Evolutionary conservation across 2,113 vertebrate genomes (phyloP).

Genomic region (Trogon surrucura): DNA sequence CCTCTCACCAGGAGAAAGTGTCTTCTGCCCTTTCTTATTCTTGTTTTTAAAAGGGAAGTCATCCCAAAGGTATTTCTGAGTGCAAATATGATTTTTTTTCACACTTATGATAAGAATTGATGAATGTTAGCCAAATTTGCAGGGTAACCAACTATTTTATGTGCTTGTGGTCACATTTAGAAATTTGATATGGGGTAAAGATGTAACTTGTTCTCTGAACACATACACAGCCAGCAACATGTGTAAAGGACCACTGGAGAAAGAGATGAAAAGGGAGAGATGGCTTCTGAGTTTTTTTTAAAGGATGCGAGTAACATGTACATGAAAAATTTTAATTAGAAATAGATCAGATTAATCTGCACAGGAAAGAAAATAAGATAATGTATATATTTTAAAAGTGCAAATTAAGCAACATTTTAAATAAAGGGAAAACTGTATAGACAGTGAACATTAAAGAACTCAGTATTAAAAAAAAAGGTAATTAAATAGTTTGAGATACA

Average conservation of each 20-base stretch:
- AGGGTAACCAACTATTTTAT: background rate
- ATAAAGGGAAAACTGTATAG: background rate
- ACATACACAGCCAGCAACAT: background rate
- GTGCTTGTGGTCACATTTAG: background rate
- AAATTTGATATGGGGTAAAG: background rate
- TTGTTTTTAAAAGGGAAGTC: background rate
- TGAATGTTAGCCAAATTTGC: background rate
- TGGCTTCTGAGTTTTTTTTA: background rate
- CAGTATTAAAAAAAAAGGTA: background rate
- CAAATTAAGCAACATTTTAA: background rate
- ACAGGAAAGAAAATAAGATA: background rate
- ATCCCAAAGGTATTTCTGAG: background rate
- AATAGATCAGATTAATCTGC: background rate
- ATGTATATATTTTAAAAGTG: background rate
- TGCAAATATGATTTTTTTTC: background rate
- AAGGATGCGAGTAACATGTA: background rate
- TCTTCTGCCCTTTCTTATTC: background rate
- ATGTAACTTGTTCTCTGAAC: background rate
- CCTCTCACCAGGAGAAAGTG: background rate
- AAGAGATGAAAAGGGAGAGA: background rate
- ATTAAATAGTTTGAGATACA: background rate
- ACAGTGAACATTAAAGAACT: conserved; percentile 9
- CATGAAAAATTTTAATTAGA: background rate
- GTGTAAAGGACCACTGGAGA: background rate
- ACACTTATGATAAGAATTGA: background rate